These are phyloP conservation scores for Astropecten irregularis DNA, from an alignment of 53 echinoderm and acorn worm species.

Conservation along the genomic window DNA sequence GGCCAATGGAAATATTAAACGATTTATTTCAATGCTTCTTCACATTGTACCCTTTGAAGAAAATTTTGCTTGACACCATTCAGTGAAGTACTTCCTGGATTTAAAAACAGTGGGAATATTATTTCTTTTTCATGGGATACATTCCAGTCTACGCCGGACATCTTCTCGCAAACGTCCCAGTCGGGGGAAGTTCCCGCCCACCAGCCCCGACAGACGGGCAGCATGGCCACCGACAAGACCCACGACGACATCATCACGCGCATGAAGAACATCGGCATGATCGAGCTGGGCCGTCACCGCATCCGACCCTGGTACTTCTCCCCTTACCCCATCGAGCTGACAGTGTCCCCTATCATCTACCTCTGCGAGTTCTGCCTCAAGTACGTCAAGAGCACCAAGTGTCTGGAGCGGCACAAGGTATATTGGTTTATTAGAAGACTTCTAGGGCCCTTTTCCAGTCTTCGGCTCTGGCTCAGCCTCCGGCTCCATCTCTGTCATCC, in stretches of 20 bases:
- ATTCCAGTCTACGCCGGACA: constrained; percentile 12
- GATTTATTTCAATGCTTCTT: too few species aligned
- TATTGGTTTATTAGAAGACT: too few species aligned
- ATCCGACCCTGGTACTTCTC: constrained; percentile 97
- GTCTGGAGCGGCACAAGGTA: constrained; percentile 92
- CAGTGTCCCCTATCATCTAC: constrained; percentile 78
- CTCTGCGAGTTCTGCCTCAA: constrained; percentile 99
- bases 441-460: too few species aligned
- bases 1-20: too few species aligned
- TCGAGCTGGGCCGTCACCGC: constrained; percentile 88
- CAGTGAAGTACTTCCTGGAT: too few species aligned
- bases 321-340: constrained; percentile 91
- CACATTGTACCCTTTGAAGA: too few species aligned
- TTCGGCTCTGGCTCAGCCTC: too few species aligned
- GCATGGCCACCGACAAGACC: constrained; percentile 89
- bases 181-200: background rate
- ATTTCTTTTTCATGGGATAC: too few species aligned
- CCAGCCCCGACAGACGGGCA: constrained; percentile 84
- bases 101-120: too few species aligned
- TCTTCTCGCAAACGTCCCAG: constrained; percentile 17
- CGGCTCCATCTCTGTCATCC: too few species aligned
- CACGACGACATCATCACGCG: constrained; percentile 94
- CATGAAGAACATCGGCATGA: constrained; percentile 93
- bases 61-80: too few species aligned
- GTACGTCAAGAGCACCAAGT: constrained; percentile 90